Percentiles rank a stretch among this genome's conserved stretches.
phyloP scores from a whole-genome alignment of 1,140 invertebrate species.

The Neodiprion lecontei region DNA sequence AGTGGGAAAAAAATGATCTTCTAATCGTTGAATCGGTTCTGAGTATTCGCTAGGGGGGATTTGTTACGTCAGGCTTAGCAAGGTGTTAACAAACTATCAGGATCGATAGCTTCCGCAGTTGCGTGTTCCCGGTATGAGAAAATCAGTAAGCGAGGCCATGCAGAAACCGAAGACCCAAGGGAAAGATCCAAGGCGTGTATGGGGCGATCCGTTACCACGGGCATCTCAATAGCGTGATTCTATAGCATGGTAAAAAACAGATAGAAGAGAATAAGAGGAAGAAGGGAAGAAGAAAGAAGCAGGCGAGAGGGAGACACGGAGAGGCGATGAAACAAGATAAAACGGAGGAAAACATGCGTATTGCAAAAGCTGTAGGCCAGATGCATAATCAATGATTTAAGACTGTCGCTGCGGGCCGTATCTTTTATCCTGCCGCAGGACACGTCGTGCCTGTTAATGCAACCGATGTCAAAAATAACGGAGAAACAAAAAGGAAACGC shows the following conservation, averaged over 20 bases:
- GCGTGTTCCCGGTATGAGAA: not conserved
- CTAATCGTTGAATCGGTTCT: no score
- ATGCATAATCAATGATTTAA: conserved; percentile 1
- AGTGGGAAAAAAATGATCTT: no score
- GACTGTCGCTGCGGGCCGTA: no score
- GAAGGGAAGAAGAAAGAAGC: no score
- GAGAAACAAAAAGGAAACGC: no score
- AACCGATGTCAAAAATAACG: no score
- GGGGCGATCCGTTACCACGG: conserved; percentile 2
- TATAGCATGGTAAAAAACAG: not conserved
- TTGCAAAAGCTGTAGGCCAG: not conserved
- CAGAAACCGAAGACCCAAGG: not conserved
- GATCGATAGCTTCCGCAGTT: conserved; percentile 1
- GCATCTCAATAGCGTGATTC: not conserved
- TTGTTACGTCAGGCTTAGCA: not conserved
- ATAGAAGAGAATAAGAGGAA: not conserved
- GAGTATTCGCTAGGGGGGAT: not conserved
- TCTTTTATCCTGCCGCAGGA: no score
- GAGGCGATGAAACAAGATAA: no score
- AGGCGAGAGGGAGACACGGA: no score
- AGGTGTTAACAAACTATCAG: not conserved
- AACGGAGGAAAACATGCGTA: not conserved
- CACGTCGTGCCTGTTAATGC: no score
- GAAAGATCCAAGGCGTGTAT: conserved; percentile 1
- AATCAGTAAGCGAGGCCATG: not conserved